Base-by-base conservation (phyloP, 1,140 invertebrate genomes). In the Acromyrmex echinatior region DNA sequence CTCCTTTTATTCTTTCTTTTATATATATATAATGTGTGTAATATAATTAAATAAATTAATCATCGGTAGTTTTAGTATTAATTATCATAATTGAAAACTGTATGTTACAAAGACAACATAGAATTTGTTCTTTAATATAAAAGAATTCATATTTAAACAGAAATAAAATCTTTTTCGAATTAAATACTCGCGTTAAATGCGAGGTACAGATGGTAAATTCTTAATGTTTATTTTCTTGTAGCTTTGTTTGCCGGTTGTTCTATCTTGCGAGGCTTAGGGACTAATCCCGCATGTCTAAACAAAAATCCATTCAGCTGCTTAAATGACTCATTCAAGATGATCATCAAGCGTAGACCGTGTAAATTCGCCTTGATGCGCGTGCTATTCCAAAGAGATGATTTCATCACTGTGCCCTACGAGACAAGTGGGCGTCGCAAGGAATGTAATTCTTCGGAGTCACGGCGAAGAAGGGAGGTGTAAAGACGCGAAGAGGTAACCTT, bases 301-400 rank as follows among this genome's bases (percentile, higher is more conserved):
- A 76, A 84, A 84, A 84, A 84, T 84, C 60, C 45, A 76, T 76
- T 84, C 70, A 76, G 60, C 39, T 25, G 28, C 12, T 74, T 28
- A 60, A 51, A 84, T 84, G 80, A 84, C 25, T 84, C 70, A 76
- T 84, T 58, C 45, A 28, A 39, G 14, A 73, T 18, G 56, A 84
- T 63, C 70, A 35, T 68, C 56, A 21, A 51, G 39, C 16, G 10
- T 56, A 53, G 53, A 73, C 51, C 80, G 80, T 84, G 80, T 84
- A 84, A 84, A 84, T 84, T 84, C 56, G 56, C 80, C 5, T 60
- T 84, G 73, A 84, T 49, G 39, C 14, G 56, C 80, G 53, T 28
- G 80, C 65, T 81, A 84, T 84, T 84, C 70, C 68, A 6, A 74
- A 74, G 68, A 76, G 80, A 84, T 84, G 80, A 84, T 84, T 84